Evolutionary conservation across 2,797 vertebrate species (phyloP).

Genomic region (Enteromius paludinosus): DNA sequence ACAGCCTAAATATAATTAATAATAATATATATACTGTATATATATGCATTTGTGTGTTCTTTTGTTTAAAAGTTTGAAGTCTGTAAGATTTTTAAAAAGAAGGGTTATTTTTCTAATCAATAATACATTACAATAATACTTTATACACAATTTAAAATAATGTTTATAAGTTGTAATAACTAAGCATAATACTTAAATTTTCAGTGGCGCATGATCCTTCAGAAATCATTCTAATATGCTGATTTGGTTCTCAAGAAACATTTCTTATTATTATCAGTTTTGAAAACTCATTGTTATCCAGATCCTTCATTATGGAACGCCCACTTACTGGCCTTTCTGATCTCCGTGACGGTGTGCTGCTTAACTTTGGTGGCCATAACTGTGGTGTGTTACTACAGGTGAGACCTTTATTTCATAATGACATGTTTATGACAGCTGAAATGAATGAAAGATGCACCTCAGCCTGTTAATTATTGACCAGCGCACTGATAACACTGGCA

Average conservation of each 20-base stretch:
- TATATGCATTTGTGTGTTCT: neutral
- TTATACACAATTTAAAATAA: neutral
- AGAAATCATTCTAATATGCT: neutral
- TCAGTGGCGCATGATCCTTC: neutral
- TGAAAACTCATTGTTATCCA: constrained; percentile 59
- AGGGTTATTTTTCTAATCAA: neutral
- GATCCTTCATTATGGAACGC: constrained; percentile 82
- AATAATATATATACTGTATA: too few relatives aligned
- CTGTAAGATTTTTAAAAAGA: too few relatives aligned
- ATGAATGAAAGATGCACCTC: constrained; percentile 16
- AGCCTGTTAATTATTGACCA: constrained; percentile 33
- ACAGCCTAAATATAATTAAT: neutral
- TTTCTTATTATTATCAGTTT: neutral
- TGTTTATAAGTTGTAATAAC: neutral
- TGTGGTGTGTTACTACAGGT: constrained; percentile 96
- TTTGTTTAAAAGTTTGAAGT: neutral
- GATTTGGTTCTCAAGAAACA: neutral
- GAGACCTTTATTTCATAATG: constrained; percentile 51
- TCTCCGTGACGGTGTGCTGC: constrained; percentile 92
- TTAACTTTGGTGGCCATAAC: constrained; percentile 89
- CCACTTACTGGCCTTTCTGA: constrained; percentile 90
- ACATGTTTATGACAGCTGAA: neutral
- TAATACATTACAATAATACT: neutral
- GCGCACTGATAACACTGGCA: neutral
- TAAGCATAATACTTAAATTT: neutral